Conservation (phyloP, 92 coral and sea anemone species). For the Umimayanthus chanpuru region DNA sequence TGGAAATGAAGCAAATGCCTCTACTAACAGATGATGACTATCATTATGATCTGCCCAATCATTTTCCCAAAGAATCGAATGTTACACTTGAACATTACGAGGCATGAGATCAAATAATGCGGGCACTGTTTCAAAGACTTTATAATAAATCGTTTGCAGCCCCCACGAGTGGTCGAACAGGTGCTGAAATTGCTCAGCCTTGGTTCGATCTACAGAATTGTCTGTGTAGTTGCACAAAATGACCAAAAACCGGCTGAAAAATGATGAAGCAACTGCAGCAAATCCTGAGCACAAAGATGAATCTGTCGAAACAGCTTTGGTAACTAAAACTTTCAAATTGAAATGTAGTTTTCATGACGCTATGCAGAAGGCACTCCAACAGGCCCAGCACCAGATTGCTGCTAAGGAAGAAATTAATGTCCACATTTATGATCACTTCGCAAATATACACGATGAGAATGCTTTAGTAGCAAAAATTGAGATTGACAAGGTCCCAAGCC, state of each 20-base stretch:
- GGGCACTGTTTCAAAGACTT: too few relatives aligned
- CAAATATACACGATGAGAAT: slow-evolving; percentile 51
- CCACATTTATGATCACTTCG: slow-evolving; percentile 7
- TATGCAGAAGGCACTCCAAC: slow-evolving; percentile 1
- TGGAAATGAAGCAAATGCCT: too few relatives aligned
- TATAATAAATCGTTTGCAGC: too few relatives aligned
- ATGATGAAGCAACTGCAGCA: not conserved
- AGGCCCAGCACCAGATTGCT: not conserved
- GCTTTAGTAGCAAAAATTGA: slow-evolving; percentile 42
- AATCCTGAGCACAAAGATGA: too few relatives aligned
- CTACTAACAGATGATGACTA: too few relatives aligned
- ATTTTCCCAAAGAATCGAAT: too few relatives aligned
- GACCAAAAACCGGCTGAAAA: not conserved
- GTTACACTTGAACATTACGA: too few relatives aligned
- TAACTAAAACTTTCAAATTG: slow-evolving; percentile 20
- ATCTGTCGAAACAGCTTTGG: not conserved
- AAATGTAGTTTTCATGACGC: not conserved
- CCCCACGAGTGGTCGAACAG: not conserved
- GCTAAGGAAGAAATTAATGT: slow-evolving; percentile 3
- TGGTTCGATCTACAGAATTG: slow-evolving; percentile 8
- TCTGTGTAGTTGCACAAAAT: not conserved
- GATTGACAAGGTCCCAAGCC: not conserved
- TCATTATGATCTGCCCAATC: too few relatives aligned
- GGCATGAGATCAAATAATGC: too few relatives aligned
- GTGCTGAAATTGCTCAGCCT: not conserved